Percentiles rank a stretch among this genome's conserved stretches.
These are phyloP conservation scores for Acronicta aceris DNA, from an alignment of 2,888 invertebrate species.

Conservation along the genomic window DNA sequence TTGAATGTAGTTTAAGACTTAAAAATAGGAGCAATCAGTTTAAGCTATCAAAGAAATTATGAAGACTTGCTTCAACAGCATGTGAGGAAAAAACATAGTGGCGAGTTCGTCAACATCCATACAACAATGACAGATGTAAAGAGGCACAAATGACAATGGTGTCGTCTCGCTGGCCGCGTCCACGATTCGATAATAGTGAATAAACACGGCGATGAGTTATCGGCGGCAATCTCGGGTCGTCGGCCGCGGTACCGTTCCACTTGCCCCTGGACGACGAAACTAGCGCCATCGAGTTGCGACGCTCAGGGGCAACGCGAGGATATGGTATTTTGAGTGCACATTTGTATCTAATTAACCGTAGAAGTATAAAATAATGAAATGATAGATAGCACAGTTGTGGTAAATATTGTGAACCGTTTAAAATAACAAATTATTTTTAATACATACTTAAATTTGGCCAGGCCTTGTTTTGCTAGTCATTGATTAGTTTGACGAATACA, in stretches of 20 bases:
- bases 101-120: slow-evolving; percentile 56
- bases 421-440: too few relatives aligned
- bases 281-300: slow-evolving; percentile 57
- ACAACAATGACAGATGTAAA: slow-evolving; percentile 56
- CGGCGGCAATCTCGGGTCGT: slow-evolving; percentile 86
- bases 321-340: slow-evolving; percentile 56
- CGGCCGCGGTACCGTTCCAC: slow-evolving; percentile 87
- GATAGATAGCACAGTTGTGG: too few relatives aligned
- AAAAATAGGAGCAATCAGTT: slow-evolving; percentile 8
- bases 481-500: too few relatives aligned
- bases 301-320: slow-evolving; percentile 61
- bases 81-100: slow-evolving; percentile 30
- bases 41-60: slow-evolving; percentile 25
- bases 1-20: slow-evolving; percentile 17
- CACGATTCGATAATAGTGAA: slow-evolving; percentile 82
- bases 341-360: background rate
- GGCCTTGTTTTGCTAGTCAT: too few relatives aligned
- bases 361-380: too few relatives aligned
- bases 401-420: too few relatives aligned
- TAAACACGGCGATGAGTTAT: slow-evolving; percentile 88
- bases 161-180: slow-evolving; percentile 54
- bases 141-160: slow-evolving; percentile 54
- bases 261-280: slow-evolving; percentile 87
- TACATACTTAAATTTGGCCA: too few relatives aligned
- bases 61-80: slow-evolving; percentile 13